Conservation (phyloP, 2,888 invertebrate species). For the Eupithecia insigniata region DNA sequence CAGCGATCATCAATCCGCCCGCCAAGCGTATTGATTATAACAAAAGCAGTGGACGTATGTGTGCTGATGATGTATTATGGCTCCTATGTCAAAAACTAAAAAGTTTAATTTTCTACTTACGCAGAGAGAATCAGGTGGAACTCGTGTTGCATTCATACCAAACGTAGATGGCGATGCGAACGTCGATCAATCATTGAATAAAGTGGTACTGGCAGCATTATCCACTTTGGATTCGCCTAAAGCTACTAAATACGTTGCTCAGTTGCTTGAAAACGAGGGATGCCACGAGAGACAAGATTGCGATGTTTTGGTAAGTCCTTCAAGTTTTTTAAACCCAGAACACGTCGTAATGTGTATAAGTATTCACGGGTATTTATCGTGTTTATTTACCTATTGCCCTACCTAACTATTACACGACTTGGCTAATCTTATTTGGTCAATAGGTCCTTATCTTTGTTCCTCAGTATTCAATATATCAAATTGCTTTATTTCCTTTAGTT, state of each 20-base stretch:
- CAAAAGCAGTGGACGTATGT: neutral
- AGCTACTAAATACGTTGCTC: conserved; percentile 84
- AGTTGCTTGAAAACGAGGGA: conserved; percentile 84
- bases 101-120: neutral
- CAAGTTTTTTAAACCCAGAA: neutral
- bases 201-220: conserved; percentile 87
- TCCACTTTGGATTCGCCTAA: conserved; percentile 83
- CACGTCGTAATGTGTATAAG: too few relatives aligned
- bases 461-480: too few relatives aligned
- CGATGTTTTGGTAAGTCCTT: conserved; percentile 81
- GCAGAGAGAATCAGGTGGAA: conserved; percentile 87
- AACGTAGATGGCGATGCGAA: conserved; percentile 83
- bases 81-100: neutral
- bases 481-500: too few relatives aligned
- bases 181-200: conserved; percentile 86
- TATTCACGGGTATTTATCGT: too few relatives aligned
- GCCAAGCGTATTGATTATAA: too few relatives aligned
- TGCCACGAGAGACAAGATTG: conserved; percentile 80
- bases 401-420: too few relatives aligned
- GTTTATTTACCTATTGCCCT: too few relatives aligned
- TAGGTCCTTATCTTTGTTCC: too few relatives aligned
- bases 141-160: conserved; percentile 89
- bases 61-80: neutral
- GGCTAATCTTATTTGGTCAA: too few relatives aligned
- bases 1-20: too few relatives aligned